Conservation (phyloP, 2,797 vertebrate species). For the Anolis apletophallus region DNA sequence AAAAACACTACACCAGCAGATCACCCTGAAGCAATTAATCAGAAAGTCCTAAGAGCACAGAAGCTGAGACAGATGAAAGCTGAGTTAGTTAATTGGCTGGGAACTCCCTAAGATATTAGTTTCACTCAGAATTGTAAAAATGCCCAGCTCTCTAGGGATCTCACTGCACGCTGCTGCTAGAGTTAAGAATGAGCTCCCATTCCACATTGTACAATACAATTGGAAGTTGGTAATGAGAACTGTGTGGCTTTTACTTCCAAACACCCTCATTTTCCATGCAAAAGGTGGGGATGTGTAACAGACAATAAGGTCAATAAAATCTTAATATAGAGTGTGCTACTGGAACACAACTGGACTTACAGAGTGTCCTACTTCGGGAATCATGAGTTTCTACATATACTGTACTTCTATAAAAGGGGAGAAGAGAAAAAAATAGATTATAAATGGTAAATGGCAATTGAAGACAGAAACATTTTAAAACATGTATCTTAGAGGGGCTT, state of each 20-base stretch:
- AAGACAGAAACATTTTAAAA: background rate
- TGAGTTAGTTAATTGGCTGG: constrained; percentile 28
- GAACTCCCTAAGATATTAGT: constrained; percentile 34
- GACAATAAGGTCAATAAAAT: background rate
- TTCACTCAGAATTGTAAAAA: constrained; percentile 33
- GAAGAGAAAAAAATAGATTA: background rate
- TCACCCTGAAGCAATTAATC: constrained; percentile 36
- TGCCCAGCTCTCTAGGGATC: background rate
- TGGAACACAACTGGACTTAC: background rate
- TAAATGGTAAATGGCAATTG: background rate
- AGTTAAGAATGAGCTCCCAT: constrained; percentile 3
- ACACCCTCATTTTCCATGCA: background rate
- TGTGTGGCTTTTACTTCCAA: background rate
- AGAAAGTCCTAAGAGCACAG: constrained; percentile 28
- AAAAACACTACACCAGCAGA: constrained; percentile 35
- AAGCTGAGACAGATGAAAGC: constrained; percentile 33
- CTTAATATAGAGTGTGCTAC: background rate
- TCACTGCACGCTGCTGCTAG: background rate
- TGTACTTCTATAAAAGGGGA: background rate
- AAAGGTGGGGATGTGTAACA: background rate
- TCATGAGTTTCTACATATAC: too few relatives aligned
- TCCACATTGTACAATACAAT: constrained; percentile 16
- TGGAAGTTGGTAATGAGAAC: background rate
- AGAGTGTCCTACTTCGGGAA: too few relatives aligned
- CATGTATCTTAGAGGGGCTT: background rate